Evolutionary conservation across 2,113 vertebrate genomes (phyloP), one percentile per base, ranked within the genome.

Genomic region (Channa maculata): DNA sequence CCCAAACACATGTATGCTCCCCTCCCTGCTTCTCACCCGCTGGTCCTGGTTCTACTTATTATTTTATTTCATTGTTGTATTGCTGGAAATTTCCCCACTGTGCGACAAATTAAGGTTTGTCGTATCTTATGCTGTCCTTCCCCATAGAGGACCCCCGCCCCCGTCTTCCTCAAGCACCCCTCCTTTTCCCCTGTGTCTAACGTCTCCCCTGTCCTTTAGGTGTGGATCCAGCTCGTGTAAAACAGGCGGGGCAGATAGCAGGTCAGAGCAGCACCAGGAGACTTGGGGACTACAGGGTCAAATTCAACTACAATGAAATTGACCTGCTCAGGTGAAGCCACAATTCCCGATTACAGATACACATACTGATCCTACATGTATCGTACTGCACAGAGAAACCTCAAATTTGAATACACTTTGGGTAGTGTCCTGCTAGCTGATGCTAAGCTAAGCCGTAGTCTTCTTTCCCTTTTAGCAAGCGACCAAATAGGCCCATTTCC

Each of bases 271-370:
- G 98, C 90, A 98, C 96, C 71, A 93, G 98, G 65, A 95, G 97
- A 66, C 97, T 99, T 3, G 98, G 98, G 62, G 98, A 99, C 86
- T 98, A 99, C 91, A 92, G 95, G 83, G 96, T 98, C 77, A 99
- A 99, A 76, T 96, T 97, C 0, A 96, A 95, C 94, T 98, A 97
- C 90, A 96, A 93, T 5, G 98, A 99, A 83, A 95, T 97, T 11
- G 97, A 99, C 51, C 80, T 98, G 41, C 95, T 99, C 82, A 98
- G 97, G 98, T 98, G 80, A 92, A 7, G 41, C 3, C 1, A 14
- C 15, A n/a, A 0, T 24, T 33, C n/a, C 11, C 36, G 12, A 39
- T 24, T 24, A 24, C 24, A 39, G 41, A 55, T 7, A 49, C 48
- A 49, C 24, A 24, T 24, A 24, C 24, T 13, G 7, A 41, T 24